Evolutionary conservation across 2,113 vertebrate genomes (phyloP).

Genomic region (Malurus alboscapulatus): DNA sequence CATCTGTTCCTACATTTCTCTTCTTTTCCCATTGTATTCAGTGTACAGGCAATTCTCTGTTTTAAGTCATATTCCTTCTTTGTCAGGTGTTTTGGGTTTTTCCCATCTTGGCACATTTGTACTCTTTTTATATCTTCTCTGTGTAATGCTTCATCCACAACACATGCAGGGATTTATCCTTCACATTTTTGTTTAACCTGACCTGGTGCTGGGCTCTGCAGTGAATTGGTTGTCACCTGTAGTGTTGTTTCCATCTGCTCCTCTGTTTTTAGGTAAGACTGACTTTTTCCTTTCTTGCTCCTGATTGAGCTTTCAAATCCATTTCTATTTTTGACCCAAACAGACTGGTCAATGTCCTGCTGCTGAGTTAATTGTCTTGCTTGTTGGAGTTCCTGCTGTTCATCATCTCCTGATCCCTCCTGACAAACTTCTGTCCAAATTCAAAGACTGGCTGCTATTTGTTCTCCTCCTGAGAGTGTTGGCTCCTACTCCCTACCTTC

Average conservation of each 20-base stretch:
- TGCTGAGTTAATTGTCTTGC: conserved; percentile 19
- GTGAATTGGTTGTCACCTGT: neutral
- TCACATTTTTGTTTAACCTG: conserved; percentile 8
- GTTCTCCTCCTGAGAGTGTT: neutral
- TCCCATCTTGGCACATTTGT: neutral
- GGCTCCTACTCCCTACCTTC: neutral
- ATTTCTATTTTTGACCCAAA: neutral
- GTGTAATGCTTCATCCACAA: neutral
- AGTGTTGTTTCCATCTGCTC: neutral
- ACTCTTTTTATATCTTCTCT: neutral
- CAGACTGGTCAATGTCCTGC: neutral
- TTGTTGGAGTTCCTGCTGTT: conserved; percentile 31
- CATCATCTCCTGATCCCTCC: neutral
- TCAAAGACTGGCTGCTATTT: conserved; percentile 29
- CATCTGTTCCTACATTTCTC: neutral
- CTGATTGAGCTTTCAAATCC: neutral
- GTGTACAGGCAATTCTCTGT: neutral
- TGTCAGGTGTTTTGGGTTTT: neutral
- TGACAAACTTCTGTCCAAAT: conserved; percentile 27
- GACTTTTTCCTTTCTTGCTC: neutral
- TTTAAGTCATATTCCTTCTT: neutral
- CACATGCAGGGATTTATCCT: neutral
- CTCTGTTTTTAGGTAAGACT: neutral
- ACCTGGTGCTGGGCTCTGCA: neutral
- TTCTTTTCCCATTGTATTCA: neutral